These are phyloP conservation scores for Oryctolagus cuniculus DNA, from an alignment of 2,113 vertebrate genomes.

Conservation along the genomic window mOryCun1.1 NC_091435.1:54247001-54247500, in stretches of 20 bases:
- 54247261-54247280: neutral
- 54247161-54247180: neutral
- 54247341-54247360: slow-evolving; percentile 15
- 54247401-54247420: slow-evolving; percentile 7
- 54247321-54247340: slow-evolving; percentile 2
- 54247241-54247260: slow-evolving; percentile 34
- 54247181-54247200: neutral
- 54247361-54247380: neutral
- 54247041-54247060: neutral
- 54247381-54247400: neutral
- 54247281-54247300: slow-evolving; percentile 13
- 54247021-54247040: neutral
- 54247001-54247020: neutral
- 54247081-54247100: neutral
- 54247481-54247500: slow-evolving; percentile 31
- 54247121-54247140: neutral
- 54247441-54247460: neutral
- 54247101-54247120: neutral
- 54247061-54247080: neutral
- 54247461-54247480: neutral
- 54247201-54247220: neutral
- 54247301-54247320: slow-evolving; percentile 47
- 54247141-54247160: neutral
- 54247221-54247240: neutral
- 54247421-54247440: slow-evolving; percentile 16